A percentile compares a stretch with the other conserved stretches of the same genome.
phyloP scores from a whole-genome alignment of 1,140 invertebrate species.

The Stratiolaelaps scimitus region DNA sequence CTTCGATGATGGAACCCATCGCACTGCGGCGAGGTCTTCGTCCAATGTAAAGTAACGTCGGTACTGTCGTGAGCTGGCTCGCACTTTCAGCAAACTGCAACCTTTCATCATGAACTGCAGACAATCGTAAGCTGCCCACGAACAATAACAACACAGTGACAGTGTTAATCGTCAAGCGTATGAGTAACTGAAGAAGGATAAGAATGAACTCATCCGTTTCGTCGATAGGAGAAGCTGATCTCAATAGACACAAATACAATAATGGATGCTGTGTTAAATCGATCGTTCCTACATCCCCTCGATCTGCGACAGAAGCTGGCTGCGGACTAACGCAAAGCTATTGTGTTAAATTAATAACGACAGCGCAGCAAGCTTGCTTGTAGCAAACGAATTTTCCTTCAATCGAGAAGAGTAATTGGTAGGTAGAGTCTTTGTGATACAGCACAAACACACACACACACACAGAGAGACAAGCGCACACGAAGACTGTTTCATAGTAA shows the following conservation, averaged over 20 bases:
- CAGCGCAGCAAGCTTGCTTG: too few species aligned
- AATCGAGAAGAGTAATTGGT: too few species aligned
- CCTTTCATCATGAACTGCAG: constrained; percentile 51
- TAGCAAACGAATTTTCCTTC: too few species aligned
- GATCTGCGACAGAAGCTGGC: constrained; percentile 28
- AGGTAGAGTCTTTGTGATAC: too few species aligned
- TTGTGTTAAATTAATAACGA: too few species aligned
- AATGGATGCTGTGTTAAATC: too few species aligned
- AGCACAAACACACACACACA: constrained; percentile 3
- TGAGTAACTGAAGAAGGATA: constrained; percentile 10
- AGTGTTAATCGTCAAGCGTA: constrained; percentile 12
- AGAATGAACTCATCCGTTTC: too few species aligned
- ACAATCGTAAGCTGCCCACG: constrained; percentile 49
- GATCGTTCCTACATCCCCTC: too few species aligned
- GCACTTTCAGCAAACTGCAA: constrained; percentile 50
- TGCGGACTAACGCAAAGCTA: constrained; percentile 24
- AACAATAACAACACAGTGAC: constrained; percentile 30
- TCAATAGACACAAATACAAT: too few species aligned
- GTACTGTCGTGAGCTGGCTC: constrained; percentile 51
- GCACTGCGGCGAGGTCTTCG: constrained; percentile 48
- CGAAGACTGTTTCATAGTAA: too few species aligned
- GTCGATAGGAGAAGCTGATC: too few species aligned
- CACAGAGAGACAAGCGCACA: too few species aligned
- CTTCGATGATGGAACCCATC: constrained; percentile 53
- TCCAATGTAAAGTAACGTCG: constrained; percentile 49